Percentiles rank a stretch among this genome's conserved stretches.
Conservation (phyloP, 2,113 vertebrate species). For the Mus pahari region DNA sequence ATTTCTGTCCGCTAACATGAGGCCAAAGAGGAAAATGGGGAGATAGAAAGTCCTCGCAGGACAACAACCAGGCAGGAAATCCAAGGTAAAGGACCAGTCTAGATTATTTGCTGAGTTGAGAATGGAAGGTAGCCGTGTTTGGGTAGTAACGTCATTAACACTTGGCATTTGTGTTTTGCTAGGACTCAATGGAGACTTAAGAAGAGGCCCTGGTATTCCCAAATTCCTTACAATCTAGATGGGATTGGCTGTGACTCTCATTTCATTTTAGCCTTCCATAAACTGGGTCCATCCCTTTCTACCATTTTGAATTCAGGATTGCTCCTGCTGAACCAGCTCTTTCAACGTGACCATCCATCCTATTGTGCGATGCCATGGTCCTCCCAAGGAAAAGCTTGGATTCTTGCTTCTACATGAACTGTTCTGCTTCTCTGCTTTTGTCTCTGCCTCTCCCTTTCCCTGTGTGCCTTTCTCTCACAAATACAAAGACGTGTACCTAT, state of each 20-base stretch:
- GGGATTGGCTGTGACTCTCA: not conserved
- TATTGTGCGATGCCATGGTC: rapidly evolving
- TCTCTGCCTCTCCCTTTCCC: not conserved
- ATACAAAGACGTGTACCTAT: not conserved
- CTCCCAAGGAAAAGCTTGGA: not conserved
- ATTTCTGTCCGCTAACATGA: not conserved
- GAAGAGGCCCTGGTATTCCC: rapidly evolving
- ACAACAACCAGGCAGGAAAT: not conserved
- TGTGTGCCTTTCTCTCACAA: not conserved
- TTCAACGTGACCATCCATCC: not conserved
- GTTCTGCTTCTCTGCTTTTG: not conserved
- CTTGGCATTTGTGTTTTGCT: not conserved
- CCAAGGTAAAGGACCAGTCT: not conserved
- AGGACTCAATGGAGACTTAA: not conserved
- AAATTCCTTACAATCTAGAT: not conserved
- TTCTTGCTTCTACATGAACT: not conserved
- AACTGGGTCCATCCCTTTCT: not conserved
- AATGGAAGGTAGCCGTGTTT: not conserved
- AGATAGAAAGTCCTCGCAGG: not conserved
- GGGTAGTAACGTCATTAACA: not conserved
- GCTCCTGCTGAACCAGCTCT: not conserved
- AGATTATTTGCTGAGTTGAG: not conserved
- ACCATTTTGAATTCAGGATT: rapidly evolving
- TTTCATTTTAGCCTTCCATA: not conserved
- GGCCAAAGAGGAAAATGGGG: not conserved